Evolutionary conservation across 2,113 vertebrate genomes (phyloP).

Genomic region (Scopus umbretta): DNA sequence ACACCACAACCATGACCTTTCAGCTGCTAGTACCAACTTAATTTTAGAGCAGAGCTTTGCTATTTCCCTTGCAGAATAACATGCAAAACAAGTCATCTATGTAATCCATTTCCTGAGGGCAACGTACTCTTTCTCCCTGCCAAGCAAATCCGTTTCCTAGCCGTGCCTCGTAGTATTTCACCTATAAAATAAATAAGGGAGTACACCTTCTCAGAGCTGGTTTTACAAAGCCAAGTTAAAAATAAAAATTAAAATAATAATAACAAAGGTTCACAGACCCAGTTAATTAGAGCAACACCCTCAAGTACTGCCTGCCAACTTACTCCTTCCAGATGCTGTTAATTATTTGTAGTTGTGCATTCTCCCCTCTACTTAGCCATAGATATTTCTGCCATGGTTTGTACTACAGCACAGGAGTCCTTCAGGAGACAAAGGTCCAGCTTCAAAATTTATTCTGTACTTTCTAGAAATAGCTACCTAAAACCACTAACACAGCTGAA

Average conservation of each 20-base stretch:
- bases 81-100: slow-evolving; percentile 11
- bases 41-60: slow-evolving; percentile 22
- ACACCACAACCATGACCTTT: background rate
- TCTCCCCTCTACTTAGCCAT: background rate
- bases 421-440: background rate
- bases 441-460: background rate
- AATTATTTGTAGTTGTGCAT: background rate
- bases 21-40: background rate
- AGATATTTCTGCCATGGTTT: background rate
- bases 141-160: slow-evolving; percentile 10
- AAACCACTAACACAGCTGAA: background rate
- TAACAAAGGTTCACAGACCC: background rate
- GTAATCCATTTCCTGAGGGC: background rate
- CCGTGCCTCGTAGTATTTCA: background rate
- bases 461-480: background rate
- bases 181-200: background rate
- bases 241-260: background rate
- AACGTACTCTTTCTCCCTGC: background rate
- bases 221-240: background rate
- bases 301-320: background rate
- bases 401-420: background rate
- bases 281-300: slow-evolving; percentile 1
- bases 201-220: background rate
- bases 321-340: background rate
- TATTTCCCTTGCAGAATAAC: background rate